These are phyloP conservation scores for Papilio helenus DNA, from an alignment of 1,140 invertebrate genomes.

Conservation along the genomic window DNA sequence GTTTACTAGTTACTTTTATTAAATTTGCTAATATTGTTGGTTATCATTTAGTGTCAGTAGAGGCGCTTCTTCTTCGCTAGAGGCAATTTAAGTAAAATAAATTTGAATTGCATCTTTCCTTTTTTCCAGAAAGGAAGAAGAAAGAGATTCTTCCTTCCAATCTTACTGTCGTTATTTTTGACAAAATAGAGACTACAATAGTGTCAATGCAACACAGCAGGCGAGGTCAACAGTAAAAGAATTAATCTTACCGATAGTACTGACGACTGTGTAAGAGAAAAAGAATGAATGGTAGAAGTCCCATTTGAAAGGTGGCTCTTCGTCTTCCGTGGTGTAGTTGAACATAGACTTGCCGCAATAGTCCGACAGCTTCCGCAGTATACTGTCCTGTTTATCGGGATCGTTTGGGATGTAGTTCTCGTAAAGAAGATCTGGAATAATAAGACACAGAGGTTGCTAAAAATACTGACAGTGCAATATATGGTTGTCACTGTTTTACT, in stretches of 20 bases:
- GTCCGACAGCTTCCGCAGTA: slow-evolving; percentile 85
- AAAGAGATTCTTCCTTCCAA: too few relatives aligned
- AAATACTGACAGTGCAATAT: neutral
- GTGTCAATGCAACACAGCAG: too few relatives aligned
- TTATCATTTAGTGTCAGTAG: neutral
- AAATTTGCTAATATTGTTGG: neutral
- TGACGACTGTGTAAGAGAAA: slow-evolving; percentile 97
- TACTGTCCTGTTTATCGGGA: slow-evolving; percentile 83
- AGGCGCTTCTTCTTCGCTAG: neutral
- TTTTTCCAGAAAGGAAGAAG: too few relatives aligned
- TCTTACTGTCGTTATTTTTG: too few relatives aligned
- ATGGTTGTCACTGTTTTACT: neutral
- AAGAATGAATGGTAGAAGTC: slow-evolving; percentile 97
- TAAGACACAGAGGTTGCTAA: neutral
- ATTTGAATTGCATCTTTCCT: too few relatives aligned
- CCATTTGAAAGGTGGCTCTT: slow-evolving; percentile 87
- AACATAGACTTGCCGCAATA: slow-evolving; percentile 89
- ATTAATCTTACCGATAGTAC: slow-evolving; percentile 92
- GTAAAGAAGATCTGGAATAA: slow-evolving; percentile 84
- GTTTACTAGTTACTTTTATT: neutral
- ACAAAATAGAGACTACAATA: too few relatives aligned
- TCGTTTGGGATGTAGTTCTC: slow-evolving; percentile 84
- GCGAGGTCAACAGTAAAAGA: neutral
- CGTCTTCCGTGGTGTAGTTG: slow-evolving; percentile 84
- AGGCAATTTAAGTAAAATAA: too few relatives aligned